phyloP scores from a whole-genome alignment of 2,797 vertebrate species.

The Microcaecilia unicolor region DNA sequence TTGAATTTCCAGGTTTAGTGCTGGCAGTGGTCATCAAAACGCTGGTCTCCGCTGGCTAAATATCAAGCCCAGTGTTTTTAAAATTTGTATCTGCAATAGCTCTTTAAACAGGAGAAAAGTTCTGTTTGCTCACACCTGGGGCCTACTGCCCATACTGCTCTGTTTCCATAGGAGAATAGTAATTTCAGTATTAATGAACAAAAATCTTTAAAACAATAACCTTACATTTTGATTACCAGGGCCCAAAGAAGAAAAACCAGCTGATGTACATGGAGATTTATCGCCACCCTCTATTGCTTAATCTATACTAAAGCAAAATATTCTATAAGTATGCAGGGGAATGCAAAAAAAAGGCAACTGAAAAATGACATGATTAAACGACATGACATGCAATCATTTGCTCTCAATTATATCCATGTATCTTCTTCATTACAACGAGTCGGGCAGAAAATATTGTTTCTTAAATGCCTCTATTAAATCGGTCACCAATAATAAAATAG shows the following conservation, averaged over 20 bases:
- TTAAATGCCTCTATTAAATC: constrained; percentile 73
- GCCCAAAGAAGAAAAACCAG: constrained; percentile 44
- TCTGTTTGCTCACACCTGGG: too few relatives aligned
- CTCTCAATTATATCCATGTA: constrained; percentile 73
- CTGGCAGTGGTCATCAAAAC: too few relatives aligned
- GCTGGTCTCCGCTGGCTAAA: too few relatives aligned
- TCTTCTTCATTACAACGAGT: constrained; percentile 63
- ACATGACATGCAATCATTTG: constrained; percentile 69
- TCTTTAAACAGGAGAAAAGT: too few relatives aligned
- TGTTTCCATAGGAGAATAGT: too few relatives aligned
- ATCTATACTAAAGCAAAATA: constrained; percentile 60
- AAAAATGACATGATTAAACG: constrained; percentile 75
- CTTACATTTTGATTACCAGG: too few relatives aligned
- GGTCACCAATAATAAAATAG: constrained; percentile 70
- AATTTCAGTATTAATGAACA: too few relatives aligned
- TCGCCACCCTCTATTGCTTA: constrained; percentile 38
- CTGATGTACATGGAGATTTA: constrained; percentile 24
- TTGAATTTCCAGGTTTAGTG: too few relatives aligned
- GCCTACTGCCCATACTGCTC: too few relatives aligned
- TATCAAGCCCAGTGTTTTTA: too few relatives aligned
- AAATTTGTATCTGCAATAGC: too few relatives aligned
- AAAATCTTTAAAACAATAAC: too few relatives aligned
- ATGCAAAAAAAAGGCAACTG: constrained; percentile 64
- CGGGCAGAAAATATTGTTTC: constrained; percentile 72
- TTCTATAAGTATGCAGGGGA: constrained; percentile 60